Evolutionary conservation across 2,888 invertebrate genomes (phyloP).

Genomic region (Pheosia tremula): DNA sequence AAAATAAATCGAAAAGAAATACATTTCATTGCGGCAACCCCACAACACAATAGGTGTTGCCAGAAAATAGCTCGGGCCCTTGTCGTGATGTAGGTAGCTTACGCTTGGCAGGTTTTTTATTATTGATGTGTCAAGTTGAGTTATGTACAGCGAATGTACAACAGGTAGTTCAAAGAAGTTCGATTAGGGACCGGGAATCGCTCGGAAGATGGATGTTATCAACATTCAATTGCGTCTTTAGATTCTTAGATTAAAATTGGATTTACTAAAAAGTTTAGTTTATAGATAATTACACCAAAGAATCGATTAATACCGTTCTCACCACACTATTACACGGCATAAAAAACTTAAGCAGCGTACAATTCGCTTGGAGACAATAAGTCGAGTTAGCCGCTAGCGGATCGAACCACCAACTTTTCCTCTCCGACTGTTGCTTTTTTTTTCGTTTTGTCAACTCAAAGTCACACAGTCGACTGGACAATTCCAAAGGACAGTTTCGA

Average conservation of each 20-base stretch:
- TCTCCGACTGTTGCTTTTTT: neutral
- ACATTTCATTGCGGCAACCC: constrained; percentile 25
- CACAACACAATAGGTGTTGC: constrained; percentile 32
- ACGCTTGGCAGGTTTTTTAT: constrained; percentile 36
- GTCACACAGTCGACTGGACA: constrained; percentile 2
- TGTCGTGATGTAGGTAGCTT: constrained; percentile 35
- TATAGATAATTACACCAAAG: neutral
- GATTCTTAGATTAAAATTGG: too few relatives aligned
- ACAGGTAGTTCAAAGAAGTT: constrained; percentile 4
- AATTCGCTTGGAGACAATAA: constrained; percentile 5
- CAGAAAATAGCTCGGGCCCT: constrained; percentile 40
- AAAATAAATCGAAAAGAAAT: constrained; percentile 31
- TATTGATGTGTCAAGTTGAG: constrained; percentile 46
- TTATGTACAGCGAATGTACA: constrained; percentile 31
- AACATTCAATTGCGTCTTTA: neutral
- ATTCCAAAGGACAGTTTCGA: constrained; percentile 1
- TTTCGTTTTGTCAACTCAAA: constrained; percentile 9
- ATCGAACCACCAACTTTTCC: constrained; percentile 5
- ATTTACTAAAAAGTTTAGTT: too few relatives aligned
- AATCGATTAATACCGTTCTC: neutral
- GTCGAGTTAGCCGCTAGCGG: constrained; percentile 2
- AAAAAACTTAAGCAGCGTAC: neutral
- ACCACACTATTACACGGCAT: neutral
- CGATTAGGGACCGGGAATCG: neutral
- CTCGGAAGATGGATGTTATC: neutral